A percentile compares a stretch with the other conserved stretches of the same genome.
phyloP scores from a whole-genome alignment of 2,797 vertebrate species.

The Loriculus beryllinus region DNA sequence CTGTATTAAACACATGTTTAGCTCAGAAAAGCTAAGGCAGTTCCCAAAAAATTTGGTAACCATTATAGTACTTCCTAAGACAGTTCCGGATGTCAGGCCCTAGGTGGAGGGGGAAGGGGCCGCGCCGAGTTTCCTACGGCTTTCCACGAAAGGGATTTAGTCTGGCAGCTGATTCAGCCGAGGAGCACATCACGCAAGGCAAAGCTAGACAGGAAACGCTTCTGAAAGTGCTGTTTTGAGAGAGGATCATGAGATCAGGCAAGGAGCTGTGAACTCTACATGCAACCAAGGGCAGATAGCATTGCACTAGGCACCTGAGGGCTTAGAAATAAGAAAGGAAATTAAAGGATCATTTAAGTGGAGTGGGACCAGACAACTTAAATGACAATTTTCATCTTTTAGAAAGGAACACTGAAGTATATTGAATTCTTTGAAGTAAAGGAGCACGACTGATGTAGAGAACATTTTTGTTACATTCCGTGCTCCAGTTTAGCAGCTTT shows the following conservation, averaged over 20 bases:
- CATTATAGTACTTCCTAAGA: conserved; percentile 96
- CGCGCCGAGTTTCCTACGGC: conserved; percentile 41
- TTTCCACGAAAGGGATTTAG: conserved; percentile 73
- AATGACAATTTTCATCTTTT: conserved; percentile 41
- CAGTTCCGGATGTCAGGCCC: conserved; percentile 87
- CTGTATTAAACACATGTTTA: conserved; percentile 92
- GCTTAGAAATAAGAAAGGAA: conserved; percentile 86
- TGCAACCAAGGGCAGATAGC: conserved; percentile 75
- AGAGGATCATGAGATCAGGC: conserved; percentile 83
- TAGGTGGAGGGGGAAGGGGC: conserved; percentile 72
- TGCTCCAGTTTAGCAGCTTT: conserved; percentile 25
- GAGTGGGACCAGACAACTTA: conserved; percentile 66
- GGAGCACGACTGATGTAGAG: conserved; percentile 5
- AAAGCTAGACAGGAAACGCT: conserved; percentile 83
- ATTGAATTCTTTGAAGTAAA: conserved; percentile 73
- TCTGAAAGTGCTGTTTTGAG: conserved; percentile 83
- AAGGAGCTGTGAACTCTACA: conserved; percentile 86
- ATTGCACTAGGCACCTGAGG: conserved; percentile 78
- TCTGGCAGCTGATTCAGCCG: conserved; percentile 76
- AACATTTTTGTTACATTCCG: conserved; percentile 58
- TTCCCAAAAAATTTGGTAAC: conserved; percentile 95
- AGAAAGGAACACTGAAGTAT: conserved; percentile 56
- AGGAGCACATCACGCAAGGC: conserved; percentile 78
- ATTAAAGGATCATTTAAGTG: conserved; percentile 93
- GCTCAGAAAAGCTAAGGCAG: conserved; percentile 76